A percentile compares a stretch with the other conserved stretches of the same genome.
Conservation (phyloP, 2,113 vertebrate species). For the Loxodonta africana region DNA sequence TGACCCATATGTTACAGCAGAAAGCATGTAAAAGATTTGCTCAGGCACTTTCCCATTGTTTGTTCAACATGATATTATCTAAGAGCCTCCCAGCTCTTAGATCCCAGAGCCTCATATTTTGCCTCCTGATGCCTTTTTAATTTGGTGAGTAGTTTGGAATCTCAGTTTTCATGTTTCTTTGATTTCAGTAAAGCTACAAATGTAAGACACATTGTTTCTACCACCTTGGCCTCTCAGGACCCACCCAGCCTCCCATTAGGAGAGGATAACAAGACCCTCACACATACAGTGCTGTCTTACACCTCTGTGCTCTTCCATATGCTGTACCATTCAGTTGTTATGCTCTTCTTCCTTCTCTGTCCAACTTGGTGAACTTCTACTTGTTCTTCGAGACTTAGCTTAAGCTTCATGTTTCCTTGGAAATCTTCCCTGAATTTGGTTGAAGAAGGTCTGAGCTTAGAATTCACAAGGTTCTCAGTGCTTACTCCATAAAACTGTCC, state of each 20-base stretch:
- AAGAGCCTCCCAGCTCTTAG: background rate
- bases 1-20: background rate
- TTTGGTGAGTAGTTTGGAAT: background rate
- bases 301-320: background rate
- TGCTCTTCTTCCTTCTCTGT: background rate
- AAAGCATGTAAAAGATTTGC: background rate
- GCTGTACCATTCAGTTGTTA: background rate
- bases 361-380: background rate
- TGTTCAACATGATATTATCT: background rate
- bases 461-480: background rate
- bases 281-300: background rate
- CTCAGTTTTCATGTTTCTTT: background rate
- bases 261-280: background rate
- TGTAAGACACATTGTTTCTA: background rate
- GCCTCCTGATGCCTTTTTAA: background rate
- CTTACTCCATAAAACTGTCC: background rate
- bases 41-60: background rate
- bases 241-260: background rate
- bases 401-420: conserved; percentile 10
- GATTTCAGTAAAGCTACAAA: background rate
- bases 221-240: background rate
- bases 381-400: background rate
- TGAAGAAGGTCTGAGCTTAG: background rate
- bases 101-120: background rate
- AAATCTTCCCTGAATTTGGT: background rate